A percentile compares a stretch with the other conserved stretches of the same genome.
These are phyloP conservation scores for Rhodinocichla rosea DNA, from an alignment of 2,113 vertebrate genomes.

Conservation along the genomic window DNA sequence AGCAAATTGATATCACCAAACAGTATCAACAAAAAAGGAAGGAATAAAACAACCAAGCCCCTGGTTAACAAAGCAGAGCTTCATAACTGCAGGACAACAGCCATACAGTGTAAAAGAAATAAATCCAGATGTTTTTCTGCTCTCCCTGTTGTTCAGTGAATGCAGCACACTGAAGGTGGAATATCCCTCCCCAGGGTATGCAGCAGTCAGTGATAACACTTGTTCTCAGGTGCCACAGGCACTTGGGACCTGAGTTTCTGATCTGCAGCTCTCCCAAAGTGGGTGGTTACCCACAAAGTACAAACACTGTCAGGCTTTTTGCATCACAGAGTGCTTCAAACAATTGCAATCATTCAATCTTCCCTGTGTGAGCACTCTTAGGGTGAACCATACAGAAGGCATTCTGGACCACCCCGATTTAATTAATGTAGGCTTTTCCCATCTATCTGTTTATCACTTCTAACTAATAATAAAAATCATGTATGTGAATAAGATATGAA, in stretches of 20 bases:
- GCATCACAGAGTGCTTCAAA: background rate
- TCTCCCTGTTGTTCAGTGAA: background rate
- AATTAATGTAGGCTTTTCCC: background rate
- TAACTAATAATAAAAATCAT: background rate
- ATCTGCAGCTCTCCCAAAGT: background rate
- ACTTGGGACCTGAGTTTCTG: background rate
- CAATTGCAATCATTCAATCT: background rate
- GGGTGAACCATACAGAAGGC: background rate
- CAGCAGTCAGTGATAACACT: background rate
- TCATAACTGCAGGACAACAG: background rate
- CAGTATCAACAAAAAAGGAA: background rate
- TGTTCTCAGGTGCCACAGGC: background rate
- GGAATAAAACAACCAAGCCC: background rate
- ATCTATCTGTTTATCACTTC: background rate
- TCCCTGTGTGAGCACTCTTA: background rate
- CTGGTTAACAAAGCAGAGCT: background rate
- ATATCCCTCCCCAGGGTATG: background rate
- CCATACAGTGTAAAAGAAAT: background rate
- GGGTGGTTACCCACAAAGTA: background rate
- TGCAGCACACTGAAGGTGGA: background rate
- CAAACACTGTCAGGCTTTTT: background rate
- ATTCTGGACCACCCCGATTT: background rate
- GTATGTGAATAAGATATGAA: background rate
- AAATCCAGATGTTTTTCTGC: background rate
- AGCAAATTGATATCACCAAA: background rate